Conservation (phyloP, 2,113 vertebrate species). For the Alectura lathami region DNA sequence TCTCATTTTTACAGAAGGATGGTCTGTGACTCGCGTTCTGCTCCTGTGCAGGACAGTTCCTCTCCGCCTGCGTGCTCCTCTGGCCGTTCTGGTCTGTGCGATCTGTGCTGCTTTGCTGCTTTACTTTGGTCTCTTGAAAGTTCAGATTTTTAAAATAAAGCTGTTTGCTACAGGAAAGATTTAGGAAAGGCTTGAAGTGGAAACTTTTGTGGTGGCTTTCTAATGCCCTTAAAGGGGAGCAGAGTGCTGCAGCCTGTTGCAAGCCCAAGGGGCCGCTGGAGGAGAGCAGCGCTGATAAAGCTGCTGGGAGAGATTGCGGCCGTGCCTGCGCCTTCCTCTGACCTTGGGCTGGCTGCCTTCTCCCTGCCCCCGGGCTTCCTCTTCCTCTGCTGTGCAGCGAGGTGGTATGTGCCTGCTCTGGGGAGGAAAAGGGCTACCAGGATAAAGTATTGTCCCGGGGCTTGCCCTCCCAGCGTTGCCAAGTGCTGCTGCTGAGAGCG, state of each 20-base stretch:
- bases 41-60: background rate
- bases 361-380: background rate
- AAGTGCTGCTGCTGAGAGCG: background rate
- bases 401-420: background rate
- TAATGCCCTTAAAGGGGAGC: background rate
- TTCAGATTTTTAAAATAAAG: accelerated
- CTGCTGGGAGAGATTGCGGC: background rate
- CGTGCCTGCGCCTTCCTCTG: background rate
- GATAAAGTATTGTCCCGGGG: background rate
- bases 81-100: background rate
- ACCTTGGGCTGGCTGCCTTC: background rate
- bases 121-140: background rate
- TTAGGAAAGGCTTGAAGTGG: background rate
- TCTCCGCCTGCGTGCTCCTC: background rate
- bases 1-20: background rate
- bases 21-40: background rate
- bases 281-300: background rate
- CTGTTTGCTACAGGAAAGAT: accelerated
- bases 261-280: background rate
- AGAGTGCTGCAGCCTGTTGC: accelerated
- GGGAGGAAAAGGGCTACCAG: background rate
- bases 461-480: background rate
- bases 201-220: accelerated
- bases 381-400: background rate
- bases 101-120: background rate